These are phyloP conservation scores for Perognathus longimembris DNA, from an alignment of 2,113 vertebrate genomes.

Conservation along the genomic window DNA sequence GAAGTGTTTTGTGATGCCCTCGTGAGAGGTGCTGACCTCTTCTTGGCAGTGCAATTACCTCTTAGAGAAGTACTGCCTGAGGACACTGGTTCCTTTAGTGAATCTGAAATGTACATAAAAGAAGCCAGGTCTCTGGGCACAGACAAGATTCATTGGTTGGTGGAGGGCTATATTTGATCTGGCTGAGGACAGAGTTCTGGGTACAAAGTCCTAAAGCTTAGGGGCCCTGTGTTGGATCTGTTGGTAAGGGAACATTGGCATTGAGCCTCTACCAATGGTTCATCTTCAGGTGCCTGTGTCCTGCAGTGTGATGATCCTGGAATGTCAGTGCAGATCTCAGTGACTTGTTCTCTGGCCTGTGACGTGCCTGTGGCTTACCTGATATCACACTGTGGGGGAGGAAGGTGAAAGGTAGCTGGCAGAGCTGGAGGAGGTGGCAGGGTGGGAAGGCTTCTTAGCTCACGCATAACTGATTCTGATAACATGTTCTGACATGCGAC, in stretches of 20 bases:
- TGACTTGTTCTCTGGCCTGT: background rate
- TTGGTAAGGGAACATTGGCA: background rate
- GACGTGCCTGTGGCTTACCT: background rate
- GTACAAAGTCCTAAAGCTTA: background rate
- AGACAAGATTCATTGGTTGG: background rate
- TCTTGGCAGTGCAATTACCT: background rate
- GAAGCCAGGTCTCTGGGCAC: background rate
- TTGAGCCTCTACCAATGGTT: background rate
- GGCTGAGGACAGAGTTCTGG: accelerated
- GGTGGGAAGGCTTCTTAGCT: background rate
- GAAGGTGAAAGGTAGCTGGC: background rate
- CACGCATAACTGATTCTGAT: background rate
- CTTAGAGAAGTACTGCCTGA: background rate
- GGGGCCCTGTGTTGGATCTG: background rate
- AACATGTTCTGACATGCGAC: background rate
- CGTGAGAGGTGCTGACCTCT: background rate
- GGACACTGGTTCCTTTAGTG: background rate
- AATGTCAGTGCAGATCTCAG: background rate
- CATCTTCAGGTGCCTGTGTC: background rate
- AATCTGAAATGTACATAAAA: background rate
- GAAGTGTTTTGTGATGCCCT: background rate
- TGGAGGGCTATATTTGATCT: accelerated
- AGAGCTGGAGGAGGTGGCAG: background rate
- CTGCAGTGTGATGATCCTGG: accelerated
- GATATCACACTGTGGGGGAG: background rate